Evolutionary conservation across 2,888 invertebrate genomes (phyloP), one percentile per base, ranked within the genome.

Genomic region (Cheilosia variabilis): DNA sequence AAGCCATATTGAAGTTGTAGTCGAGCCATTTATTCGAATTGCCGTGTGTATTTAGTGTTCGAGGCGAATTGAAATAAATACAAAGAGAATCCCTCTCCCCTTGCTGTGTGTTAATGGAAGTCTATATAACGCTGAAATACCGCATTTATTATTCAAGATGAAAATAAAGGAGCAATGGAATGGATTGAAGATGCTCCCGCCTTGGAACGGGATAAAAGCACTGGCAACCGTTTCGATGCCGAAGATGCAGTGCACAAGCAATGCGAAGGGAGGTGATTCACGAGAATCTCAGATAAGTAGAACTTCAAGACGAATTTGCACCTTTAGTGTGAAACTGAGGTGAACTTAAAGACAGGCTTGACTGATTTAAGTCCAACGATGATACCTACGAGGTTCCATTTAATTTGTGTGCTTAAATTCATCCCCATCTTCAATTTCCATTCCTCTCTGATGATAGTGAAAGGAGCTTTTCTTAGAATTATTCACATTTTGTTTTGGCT

Each of bases 31-130:
- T 78, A 83, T 83, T 83, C 62, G 62, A 79, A 83, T 78, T 78
- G 78, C 72, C 62, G 55, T 73, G 68, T 73, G 83, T 78, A 78
- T 72, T 78, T 83, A 83, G 73, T 79, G 68, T 83, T 78, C 62
- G n/a, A 72, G 43, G 71, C 37, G 37, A 78, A 78, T 83, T 78
- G 78, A 83, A 83, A 83, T 63, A 72, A 83, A 68, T 37, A 78
- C 60, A 78, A 43, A 43, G 31, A 10, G 15, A 78, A 57, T 62
- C 22, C 66, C 13, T 52, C n/a, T 13, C 58, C 53, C 17, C 17
- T 27, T n/a, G 19, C 17, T 1, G 50, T 55, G 22, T 63, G 57
- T 37, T 79, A 83, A 83, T 83, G 73, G 83, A 79, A 45, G 68
- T 45, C 73, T 58, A 50, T 43, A 69, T 43, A 43, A 73, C 68